A percentile compares a stretch with the other conserved stretches of the same genome.
phyloP scores from a whole-genome alignment of 2,888 invertebrate genomes.

The Perithous albicinctus region DNA sequence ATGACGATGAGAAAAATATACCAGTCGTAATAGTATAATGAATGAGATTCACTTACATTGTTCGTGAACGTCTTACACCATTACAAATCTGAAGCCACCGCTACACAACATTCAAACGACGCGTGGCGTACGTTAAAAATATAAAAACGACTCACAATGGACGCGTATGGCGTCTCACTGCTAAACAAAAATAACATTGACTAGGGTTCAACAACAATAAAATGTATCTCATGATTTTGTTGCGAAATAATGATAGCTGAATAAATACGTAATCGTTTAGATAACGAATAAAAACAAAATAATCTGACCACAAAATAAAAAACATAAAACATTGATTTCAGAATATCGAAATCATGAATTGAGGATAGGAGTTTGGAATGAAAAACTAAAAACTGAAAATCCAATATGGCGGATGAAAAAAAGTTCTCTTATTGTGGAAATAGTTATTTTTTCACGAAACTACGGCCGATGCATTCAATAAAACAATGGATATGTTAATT shows the following conservation, averaged over 20 bases:
- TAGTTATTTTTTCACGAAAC: constrained; percentile 30
- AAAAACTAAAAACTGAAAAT: no score
- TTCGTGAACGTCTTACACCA: constrained; percentile 24
- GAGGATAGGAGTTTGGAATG: constrained; percentile 30
- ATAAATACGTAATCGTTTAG: constrained; percentile 28
- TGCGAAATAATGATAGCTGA: constrained; percentile 25
- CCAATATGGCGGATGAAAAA: constrained; percentile 21
- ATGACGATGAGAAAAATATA: constrained; percentile 26
- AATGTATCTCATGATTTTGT: constrained; percentile 28
- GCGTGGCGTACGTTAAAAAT: constrained; percentile 27
- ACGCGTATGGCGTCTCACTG: constrained; percentile 28
- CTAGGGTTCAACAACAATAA: constrained; percentile 28
- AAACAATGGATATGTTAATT: constrained; percentile 32
- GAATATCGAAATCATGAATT: constrained; percentile 37
- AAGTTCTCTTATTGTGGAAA: constrained; percentile 28
- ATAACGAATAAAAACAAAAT: constrained; percentile 29
- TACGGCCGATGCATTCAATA: constrained; percentile 32
- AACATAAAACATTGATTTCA: constrained; percentile 26
- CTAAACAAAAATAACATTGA: constrained; percentile 25
- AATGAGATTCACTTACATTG: constrained; percentile 28
- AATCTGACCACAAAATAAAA: constrained; percentile 24
- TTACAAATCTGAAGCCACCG: constrained; percentile 26
- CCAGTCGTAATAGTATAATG: constrained; percentile 30
- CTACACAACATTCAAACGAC: constrained; percentile 23
- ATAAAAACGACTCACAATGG: constrained; percentile 28